These are phyloP conservation scores for Pipistrellus kuhlii DNA, from an alignment of 2,797 vertebrate genomes.

Conservation along the genomic window DNA sequence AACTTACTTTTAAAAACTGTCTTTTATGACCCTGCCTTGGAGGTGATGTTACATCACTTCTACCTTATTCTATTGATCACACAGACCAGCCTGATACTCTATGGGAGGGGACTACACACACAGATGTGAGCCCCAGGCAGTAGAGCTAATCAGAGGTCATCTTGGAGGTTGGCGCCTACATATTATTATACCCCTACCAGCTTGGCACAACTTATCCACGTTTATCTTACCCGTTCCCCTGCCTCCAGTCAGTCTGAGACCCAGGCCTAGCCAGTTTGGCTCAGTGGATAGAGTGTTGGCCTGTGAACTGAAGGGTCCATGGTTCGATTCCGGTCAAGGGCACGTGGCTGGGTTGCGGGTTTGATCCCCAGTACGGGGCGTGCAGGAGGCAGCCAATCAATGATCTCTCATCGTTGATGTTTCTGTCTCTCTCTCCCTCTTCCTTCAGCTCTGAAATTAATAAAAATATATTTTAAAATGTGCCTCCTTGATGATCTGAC, in stretches of 20 bases:
- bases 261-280: neutral
- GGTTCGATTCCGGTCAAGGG: too few relatives aligned
- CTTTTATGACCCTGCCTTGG: neutral
- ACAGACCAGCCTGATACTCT: neutral
- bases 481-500: neutral
- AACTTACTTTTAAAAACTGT: neutral
- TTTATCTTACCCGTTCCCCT: neutral
- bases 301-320: too few relatives aligned
- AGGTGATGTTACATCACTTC: neutral
- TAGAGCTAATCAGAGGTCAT: neutral
- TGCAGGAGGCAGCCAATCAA: too few relatives aligned
- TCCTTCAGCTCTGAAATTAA: too few relatives aligned
- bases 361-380: fast-evolving
- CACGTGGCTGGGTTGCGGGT: too few relatives aligned
- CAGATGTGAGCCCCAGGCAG: neutral
- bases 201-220: neutral
- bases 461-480: too few relatives aligned
- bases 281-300: too few relatives aligned
- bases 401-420: too few relatives aligned
- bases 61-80: neutral
- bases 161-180: neutral
- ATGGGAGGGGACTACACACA: neutral
- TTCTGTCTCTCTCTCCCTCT: too few relatives aligned
- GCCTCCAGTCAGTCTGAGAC: neutral
- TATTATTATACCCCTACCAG: neutral